Base-by-base conservation (phyloP, 2,797 vertebrate genomes). In the Triplophysa bombifrons region DNA sequence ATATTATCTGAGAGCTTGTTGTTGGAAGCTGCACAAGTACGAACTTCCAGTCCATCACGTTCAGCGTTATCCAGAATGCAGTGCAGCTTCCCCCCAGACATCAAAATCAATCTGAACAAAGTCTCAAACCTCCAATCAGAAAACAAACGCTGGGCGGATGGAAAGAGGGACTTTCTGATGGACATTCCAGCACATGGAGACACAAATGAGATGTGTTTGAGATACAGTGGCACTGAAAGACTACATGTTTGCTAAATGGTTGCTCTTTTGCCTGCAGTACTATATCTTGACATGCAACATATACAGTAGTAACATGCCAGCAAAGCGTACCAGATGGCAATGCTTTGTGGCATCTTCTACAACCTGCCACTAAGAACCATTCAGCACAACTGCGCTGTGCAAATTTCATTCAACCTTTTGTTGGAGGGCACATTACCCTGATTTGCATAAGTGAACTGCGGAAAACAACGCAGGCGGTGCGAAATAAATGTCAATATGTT, bases 11-110 rank as follows among this genome's bases (percentile, higher is more conserved):
- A 56, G 51, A 48, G 41, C 7, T 30, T 64, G 38, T 56, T 56
- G 51, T 41, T 55, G 27, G 51, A 5, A 7, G 7, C 65, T 68
- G 8, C 60, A 38, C 25, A 34, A 55, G 53, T 20, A 30, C 1
- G 34, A 30, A 44, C 19, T 41, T 74, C 30, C 25, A 44, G 41
- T 22, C 44, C 53, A 12, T 56, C 70, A 51, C 67, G 38, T 71
- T 64, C 48, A 11, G 27, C 10, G 27, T 64, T 34, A 55, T 11
- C 60, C 66, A 71, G 68, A 66, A 80, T 53, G 20, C 63, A 72
- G 0, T 46, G 68, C 64, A 58, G n/a, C 11, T 48, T 3, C 19
- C 38, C 25, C 19, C 51, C 5, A 17, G 19, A 69, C 25, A 58
- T 58, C 17, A 68, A 48, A 76, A 58, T 2, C 22, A n/a, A 56